A percentile compares a stretch with the other conserved stretches of the same genome.
phyloP scores from a whole-genome alignment of 2,113 vertebrate genomes.

The Muscicapa adusta region DNA sequence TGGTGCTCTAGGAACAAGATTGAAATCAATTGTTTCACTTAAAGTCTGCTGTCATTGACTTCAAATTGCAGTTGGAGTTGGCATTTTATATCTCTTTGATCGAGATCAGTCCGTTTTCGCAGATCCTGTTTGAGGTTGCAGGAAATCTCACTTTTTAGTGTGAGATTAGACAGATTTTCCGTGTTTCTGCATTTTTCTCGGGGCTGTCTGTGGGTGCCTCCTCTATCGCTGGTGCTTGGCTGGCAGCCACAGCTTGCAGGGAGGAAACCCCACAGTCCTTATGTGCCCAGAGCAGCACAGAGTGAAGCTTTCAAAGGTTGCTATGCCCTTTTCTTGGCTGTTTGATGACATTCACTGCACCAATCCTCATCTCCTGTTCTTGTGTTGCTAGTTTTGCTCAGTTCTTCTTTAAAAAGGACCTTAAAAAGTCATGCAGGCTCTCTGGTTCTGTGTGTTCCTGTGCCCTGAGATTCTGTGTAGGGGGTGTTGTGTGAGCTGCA shows the following conservation, averaged over 20 bases:
- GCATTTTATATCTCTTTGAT: neutral
- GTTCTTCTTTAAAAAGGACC: neutral
- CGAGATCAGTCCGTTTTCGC: accelerated
- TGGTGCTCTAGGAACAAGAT: neutral
- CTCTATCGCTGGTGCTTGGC: neutral
- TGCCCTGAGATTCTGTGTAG: neutral
- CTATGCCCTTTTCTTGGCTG: neutral
- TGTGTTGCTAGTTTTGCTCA: neutral
- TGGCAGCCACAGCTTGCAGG: neutral
- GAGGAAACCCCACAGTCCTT: neutral
- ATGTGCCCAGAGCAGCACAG: neutral
- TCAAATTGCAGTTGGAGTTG: neutral
- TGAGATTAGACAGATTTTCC: neutral
- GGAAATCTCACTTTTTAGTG: neutral
- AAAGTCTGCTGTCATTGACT: neutral
- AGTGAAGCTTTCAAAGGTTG: neutral
- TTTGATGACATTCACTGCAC: neutral
- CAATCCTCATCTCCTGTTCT: neutral
- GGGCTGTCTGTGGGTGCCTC: neutral
- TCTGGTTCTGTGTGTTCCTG: neutral
- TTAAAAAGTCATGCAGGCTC: neutral
- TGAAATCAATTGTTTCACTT: neutral
- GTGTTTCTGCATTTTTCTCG: neutral
- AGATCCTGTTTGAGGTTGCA: neutral
- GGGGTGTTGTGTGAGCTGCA: neutral